These are phyloP conservation scores for Pocillopora meandrina DNA, from an alignment of 92 coral and sea anemone species.

Conservation along the genomic window DNA sequence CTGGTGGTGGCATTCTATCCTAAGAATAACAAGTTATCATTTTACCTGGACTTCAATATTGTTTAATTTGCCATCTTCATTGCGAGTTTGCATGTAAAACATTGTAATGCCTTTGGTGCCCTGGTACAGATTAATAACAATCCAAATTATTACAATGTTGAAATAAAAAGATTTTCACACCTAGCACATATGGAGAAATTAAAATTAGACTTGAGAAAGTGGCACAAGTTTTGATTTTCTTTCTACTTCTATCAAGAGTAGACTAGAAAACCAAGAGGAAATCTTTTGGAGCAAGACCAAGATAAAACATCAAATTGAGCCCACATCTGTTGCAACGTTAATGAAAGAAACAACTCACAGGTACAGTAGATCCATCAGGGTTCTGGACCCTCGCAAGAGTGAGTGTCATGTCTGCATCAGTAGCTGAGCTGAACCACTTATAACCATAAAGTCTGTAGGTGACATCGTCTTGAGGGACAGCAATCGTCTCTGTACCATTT, in stretches of 20 bases:
- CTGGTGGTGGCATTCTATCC: no score
- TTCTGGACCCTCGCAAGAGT: conserved; percentile 84
- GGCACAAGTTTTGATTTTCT: no score
- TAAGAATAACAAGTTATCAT: not conserved
- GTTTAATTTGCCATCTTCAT: conserved; percentile 70
- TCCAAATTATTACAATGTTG: no score
- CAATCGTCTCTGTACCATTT: conserved; percentile 87
- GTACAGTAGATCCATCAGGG: conserved; percentile 62
- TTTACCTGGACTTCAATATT: conserved; percentile 85
- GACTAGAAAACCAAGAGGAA: no score
- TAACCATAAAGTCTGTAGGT: conserved; percentile 80
- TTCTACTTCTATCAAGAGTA: no score
- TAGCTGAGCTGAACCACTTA: conserved; percentile 96
- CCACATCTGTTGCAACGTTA: not conserved
- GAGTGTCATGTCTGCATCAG: conserved; percentile 85
- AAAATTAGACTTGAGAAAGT: no score
- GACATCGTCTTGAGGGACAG: conserved; percentile 74
- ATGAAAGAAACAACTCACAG: conserved; percentile 56
- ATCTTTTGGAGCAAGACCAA: no score
- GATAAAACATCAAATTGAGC: no score
- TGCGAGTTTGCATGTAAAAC: conserved; percentile 80
- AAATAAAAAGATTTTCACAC: no score
- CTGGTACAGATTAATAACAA: conserved; percentile 29
- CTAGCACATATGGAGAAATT: no score
- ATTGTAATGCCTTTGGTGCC: conserved; percentile 93